Conservation (phyloP, 1,140 invertebrate genomes). For the Cardiocondyla obscurior region DNA sequence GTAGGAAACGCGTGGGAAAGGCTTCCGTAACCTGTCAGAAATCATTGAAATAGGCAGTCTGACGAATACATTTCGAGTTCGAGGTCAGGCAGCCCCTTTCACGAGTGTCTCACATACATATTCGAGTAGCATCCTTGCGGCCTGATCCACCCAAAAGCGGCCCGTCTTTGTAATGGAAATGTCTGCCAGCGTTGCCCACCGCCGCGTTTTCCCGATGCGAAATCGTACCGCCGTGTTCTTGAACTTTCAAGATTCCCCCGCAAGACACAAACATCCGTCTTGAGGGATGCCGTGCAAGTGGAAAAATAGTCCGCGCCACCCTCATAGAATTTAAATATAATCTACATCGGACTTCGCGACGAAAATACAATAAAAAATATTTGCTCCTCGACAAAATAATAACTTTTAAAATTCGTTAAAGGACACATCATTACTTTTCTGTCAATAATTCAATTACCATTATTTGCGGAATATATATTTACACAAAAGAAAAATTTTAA, state of each 20-base stretch:
- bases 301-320: not conserved
- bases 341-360: not conserved
- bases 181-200: conserved; percentile 24
- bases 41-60: not conserved
- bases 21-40: not conserved
- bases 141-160: conserved; percentile 54
- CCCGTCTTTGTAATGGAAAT: conserved; percentile 63
- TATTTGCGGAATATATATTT: not conserved
- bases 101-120: conserved; percentile 44
- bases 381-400: not conserved
- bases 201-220: not conserved
- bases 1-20: not conserved
- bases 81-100: conserved; percentile 38
- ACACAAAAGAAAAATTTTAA: no score
- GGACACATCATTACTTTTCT: no score
- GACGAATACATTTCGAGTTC: conserved; percentile 57
- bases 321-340: conserved; percentile 7
- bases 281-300: not conserved
- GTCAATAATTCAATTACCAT: no score
- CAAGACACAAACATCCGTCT: conserved; percentile 28
- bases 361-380: not conserved
- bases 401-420: not conserved
- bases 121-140: conserved; percentile 52
- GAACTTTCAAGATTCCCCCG: conserved; percentile 26
- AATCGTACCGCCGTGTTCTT: conserved; percentile 25